phyloP scores from a whole-genome alignment of 2,113 vertebrate species.

The Ophthalmolycus amberensis region DNA sequence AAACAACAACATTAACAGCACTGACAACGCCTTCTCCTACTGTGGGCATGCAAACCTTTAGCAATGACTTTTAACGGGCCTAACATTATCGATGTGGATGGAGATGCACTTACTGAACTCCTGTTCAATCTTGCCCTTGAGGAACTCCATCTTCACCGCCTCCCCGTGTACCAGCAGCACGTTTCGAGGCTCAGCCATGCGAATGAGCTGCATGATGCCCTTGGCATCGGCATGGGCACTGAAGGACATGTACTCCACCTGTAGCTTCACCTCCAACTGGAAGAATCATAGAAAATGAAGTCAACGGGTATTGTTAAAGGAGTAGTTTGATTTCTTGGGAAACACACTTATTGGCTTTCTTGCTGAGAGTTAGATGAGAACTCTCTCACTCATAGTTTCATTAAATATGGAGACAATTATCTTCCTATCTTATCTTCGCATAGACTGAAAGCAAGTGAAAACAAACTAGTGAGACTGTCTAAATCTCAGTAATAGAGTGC shows the following conservation, averaged over 20 bases:
- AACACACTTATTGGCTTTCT: not conserved
- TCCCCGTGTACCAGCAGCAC: conserved; percentile 96
- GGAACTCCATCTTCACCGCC: conserved; percentile 97
- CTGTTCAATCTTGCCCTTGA: conserved; percentile 97
- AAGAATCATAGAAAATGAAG: not conserved
- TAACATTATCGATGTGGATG: not conserved
- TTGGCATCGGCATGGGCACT: conserved; percentile 96
- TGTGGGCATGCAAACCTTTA: not conserved
- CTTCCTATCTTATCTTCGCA: not conserved
- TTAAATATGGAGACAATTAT: not conserved
- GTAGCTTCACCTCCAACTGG: conserved; percentile 96
- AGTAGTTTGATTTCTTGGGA: not conserved
- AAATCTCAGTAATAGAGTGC: not conserved
- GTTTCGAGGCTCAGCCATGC: conserved; percentile 92
- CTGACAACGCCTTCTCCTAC: not conserved
- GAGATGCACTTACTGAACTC: conserved; percentile 88
- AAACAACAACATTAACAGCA: not conserved
- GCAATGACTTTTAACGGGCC: not conserved
- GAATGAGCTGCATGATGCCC: conserved; percentile 98
- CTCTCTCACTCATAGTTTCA: not conserved
- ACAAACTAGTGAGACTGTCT: not conserved
- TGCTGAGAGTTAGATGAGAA: not conserved
- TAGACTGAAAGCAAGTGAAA: not conserved
- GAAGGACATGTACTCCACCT: conserved; percentile 99
- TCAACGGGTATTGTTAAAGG: not conserved